Base-by-base conservation (phyloP, 2,113 vertebrate genomes). In the Labeo catla region DNA sequence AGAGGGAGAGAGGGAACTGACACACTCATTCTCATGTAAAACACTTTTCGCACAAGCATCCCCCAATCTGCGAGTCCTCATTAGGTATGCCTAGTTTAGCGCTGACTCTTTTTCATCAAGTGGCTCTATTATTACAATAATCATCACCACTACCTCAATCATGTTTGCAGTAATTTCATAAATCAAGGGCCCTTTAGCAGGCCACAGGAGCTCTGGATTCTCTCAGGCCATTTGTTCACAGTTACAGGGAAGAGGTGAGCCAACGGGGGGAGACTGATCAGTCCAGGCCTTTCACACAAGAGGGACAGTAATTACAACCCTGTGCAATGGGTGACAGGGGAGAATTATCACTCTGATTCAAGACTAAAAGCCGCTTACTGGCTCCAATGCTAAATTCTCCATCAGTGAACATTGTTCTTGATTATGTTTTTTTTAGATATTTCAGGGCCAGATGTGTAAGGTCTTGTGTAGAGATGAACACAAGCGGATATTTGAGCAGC, bases 1-100 rank as follows among this genome's bases (percentile, higher is more conserved):
- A 79, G 28, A 28, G 28, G 28, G 28, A 28, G 28, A 28, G 70
- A 85, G 87, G 79, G 80, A 43, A 84, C n/a, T 57, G 83, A 85
- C 79, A 77, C 66, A 87, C 87, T 87, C 84, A 89, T 91, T 91
- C 88, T 89, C 89, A 90, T 91, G 91, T 87, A 88, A 91, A 91
- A 87, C 81, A 89, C 83, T 28, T 85, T 87, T 85, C 84, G 54
- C 88, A 83, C 85, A 87, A 89, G 88, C 84, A 81, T 87, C 86
- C 90, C 84, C 89, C 76, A 88, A 84, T 86, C 87, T 87, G 84
- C 50, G 36, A 84, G 83, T 87, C 66, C 86, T 90, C 90, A 86
- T 85, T 89, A 87, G 87, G 82, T 83, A 87, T 88, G 87, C 88
- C 87, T 86, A 82, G 70, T 81, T 86, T 85, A 87, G 84, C 84